Evolutionary conservation across 2,888 invertebrate species (phyloP).

Genomic region (Euzophera pinguis): DNA sequence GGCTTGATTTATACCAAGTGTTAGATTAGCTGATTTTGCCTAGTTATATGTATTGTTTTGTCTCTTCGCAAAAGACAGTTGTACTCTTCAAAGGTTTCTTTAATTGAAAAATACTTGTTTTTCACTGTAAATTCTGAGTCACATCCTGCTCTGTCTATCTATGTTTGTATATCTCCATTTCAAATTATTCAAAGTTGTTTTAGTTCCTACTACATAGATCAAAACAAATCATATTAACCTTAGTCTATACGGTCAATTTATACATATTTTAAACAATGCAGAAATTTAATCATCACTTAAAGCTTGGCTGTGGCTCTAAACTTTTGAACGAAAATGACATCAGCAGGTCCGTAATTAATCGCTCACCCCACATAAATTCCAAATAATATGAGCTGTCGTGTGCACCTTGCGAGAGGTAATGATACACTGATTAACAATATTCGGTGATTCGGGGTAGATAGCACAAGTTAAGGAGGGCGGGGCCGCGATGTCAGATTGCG

Average conservation of each 20-base stretch:
- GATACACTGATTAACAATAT: constrained; percentile 80
- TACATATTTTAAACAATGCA: too few relatives aligned
- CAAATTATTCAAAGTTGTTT: too few relatives aligned
- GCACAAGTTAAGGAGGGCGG: constrained; percentile 62
- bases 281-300: not conserved
- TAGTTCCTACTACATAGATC: too few relatives aligned
- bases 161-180: too few relatives aligned
- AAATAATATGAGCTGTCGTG: constrained; percentile 10
- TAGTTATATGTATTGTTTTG: not conserved
- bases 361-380: constrained; percentile 2
- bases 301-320: not conserved
- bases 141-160: too few relatives aligned
- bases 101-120: too few relatives aligned
- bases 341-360: not conserved
- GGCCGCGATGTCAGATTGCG: constrained; percentile 70
- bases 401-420: constrained; percentile 53
- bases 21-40: constrained; percentile 5
- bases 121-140: too few relatives aligned
- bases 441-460: constrained; percentile 74
- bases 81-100: too few relatives aligned
- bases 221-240: too few relatives aligned
- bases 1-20: constrained; percentile 11
- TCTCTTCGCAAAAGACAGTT: not conserved
- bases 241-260: too few relatives aligned
- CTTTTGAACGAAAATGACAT: not conserved